Percentiles rank a stretch among this genome's conserved stretches.
Conservation (phyloP, 2,797 vertebrate genomes). For the Thalassophryne amazonica region DNA sequence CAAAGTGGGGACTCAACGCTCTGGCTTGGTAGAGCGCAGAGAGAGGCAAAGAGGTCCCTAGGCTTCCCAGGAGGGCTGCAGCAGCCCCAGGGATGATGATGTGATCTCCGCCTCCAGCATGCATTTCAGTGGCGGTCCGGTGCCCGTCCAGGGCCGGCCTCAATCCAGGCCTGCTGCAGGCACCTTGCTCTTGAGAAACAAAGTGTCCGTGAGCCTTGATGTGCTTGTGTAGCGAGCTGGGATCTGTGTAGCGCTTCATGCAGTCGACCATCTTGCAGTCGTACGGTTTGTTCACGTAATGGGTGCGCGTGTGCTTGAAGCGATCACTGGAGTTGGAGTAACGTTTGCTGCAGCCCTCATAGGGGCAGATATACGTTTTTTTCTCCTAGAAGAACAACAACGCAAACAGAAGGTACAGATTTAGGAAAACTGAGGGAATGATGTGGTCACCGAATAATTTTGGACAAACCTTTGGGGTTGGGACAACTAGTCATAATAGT, state of each 20-base stretch:
- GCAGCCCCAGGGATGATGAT: constrained; percentile 85
- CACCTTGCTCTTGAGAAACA: constrained; percentile 85
- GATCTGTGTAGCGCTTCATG: constrained; percentile 96
- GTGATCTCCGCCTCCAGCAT: constrained; percentile 77
- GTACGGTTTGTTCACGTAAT: constrained; percentile 98
- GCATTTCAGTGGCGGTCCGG: constrained; percentile 65
- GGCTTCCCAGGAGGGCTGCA: constrained; percentile 80
- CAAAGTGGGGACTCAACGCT: constrained; percentile 76
- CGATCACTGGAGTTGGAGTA: constrained; percentile 99
- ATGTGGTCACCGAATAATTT: too few relatives aligned
- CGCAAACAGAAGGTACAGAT: too few relatives aligned
- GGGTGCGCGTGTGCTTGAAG: constrained; percentile 98
- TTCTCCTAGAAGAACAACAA: constrained; percentile 74
- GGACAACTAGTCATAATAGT: too few relatives aligned
- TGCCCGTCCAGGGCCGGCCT: constrained; percentile 50
- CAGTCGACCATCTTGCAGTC: constrained; percentile 98
- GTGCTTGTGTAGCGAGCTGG: constrained; percentile 96
- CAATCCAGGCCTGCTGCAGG: constrained; percentile 63
- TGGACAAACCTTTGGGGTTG: too few relatives aligned
- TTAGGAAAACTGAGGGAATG: too few relatives aligned
- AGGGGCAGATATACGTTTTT: constrained; percentile 92
- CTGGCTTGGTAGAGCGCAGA: constrained; percentile 73
- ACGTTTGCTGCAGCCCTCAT: constrained; percentile 93
- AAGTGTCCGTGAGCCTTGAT: constrained; percentile 97
- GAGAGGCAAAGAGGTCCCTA: constrained; percentile 75